Evolutionary conservation across 2,888 invertebrate genomes (phyloP), one percentile per base, ranked within the genome.

Genomic region (Opisthograptis luteolata): DNA sequence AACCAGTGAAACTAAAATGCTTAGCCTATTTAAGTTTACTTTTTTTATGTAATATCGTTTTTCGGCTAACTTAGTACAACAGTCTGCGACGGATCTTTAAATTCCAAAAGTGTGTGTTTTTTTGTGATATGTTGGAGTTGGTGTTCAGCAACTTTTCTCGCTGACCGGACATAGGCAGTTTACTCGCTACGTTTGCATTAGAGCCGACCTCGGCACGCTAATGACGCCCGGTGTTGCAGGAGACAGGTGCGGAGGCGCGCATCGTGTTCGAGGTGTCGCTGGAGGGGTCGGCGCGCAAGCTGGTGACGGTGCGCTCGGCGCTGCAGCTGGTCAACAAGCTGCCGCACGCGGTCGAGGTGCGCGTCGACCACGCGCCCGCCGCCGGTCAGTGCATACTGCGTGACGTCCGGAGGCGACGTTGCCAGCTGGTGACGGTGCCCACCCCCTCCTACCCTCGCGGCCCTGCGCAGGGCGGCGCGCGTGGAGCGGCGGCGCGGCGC

Each of bases 251-350:
- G 0, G 92, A 93, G 64, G 96, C 96, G 0, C 93, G 98, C 41
- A 92, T 99, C 15, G 97, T 99, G 32, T 96, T 99, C 73, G 96
- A 96, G 62, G 97, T 99, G 10, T 94, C 95, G 0, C 89, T 98
- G 57, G 97, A 98, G 81, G 98, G 98, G 0, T 97, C 97, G 1
- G 99, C 99, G 0, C 94, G 97, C 66, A 99, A 99, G 84, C 88
- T 99, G 64, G 95, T 98, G 41, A 96, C 97, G 5, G 95, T 99
- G 9, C 93, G 98, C 53, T 99, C 99, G 5, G 97, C 98, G 17
- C 90, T 99, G 55, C 93, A 94, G 64, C 88, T 98, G 1, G 84
- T 93, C 42, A 99, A 99, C 84, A 92, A 92, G 64, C 85, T 98
- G 64, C 93, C 94, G 40, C 94, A 95, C 64, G 79, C 93, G 0